Evolutionary conservation across 2,113 vertebrate species (phyloP), one percentile per base, ranked within the genome.

Genomic region (Pandion haliaetus): DNA sequence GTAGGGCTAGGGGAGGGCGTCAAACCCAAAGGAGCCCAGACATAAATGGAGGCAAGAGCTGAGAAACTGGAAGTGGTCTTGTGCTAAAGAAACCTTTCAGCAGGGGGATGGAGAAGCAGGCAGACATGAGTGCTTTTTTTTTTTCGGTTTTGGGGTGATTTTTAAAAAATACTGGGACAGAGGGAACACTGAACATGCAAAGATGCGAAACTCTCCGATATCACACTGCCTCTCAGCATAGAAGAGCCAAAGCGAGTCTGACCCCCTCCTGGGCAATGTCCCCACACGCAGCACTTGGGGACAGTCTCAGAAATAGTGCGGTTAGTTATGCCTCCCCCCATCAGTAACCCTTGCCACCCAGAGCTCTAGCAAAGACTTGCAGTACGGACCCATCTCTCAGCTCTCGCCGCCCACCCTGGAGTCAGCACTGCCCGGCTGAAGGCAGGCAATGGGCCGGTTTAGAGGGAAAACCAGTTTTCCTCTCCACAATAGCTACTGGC

Each of bases 231-330:
- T 55, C 23, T 42, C 9, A n/a, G 32, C 38, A 34, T 32, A 69
- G 45, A 76, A 38, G 11, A 74, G 17, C 57, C 29, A 55, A 71
- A 78, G 23, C 0, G 5, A 31, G 3, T 32, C 59, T 67, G n/a
- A 77, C 1, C 6, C 13, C 20, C 32, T 70, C 36, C 57, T 36
- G 47, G 38, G n/a, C 21, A 62, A 81, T 44, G 2, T 36, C 10
- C n/a, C 28, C 40, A 44, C 8, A 38, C 1, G 2, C 29, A 63
- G 17, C n/a, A 57, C 29, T n/a, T 79, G 45, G 29, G 23, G 32
- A 72, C 3, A 40, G 8, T 5, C 52, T 86, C 49, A 63, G 58
- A 83, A 80, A 86, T 14, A 0, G 36, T 2, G 1, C 1, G 1
- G 10, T 9, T 76, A 16, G 7, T 54, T 78, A 26, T 38, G 44